Evolutionary conservation across 2,113 vertebrate species (phyloP).

Genomic region (Lophura nycthemera): DNA sequence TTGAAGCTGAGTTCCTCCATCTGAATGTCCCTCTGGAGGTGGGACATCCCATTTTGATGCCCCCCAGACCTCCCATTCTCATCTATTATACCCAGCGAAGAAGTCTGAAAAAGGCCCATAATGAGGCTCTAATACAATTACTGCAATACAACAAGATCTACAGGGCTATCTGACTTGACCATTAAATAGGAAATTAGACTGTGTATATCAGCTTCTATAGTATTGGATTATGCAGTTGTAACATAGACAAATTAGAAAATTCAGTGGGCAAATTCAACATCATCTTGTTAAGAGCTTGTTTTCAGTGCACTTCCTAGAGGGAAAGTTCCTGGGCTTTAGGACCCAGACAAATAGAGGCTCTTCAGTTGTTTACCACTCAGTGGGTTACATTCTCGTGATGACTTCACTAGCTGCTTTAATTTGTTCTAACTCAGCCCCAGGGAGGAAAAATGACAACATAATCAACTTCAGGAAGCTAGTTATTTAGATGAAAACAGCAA

Average conservation of each 20-base stretch:
- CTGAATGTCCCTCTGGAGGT: not conserved
- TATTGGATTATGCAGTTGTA: not conserved
- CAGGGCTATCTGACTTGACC: not conserved
- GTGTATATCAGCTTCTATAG: not conserved
- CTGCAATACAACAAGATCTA: not conserved
- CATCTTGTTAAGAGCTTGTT: slow-evolving; percentile 7
- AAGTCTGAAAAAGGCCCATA: not conserved
- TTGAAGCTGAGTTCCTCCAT: not conserved
- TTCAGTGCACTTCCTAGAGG: not conserved
- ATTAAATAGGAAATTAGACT: not conserved
- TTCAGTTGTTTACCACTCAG: not conserved
- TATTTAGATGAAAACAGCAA: not conserved
- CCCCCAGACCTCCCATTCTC: not conserved
- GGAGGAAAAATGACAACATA: not conserved
- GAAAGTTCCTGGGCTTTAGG: not conserved
- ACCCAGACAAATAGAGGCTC: not conserved
- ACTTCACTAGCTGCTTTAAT: not conserved
- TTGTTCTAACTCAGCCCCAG: not conserved
- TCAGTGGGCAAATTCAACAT: not conserved
- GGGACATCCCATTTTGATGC: not conserved
- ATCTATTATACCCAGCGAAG: fast-evolving
- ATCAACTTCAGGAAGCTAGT: not conserved
- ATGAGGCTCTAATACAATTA: not conserved
- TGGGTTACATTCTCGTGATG: not conserved
- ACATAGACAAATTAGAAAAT: not conserved